phyloP scores from a whole-genome alignment of 1,140 invertebrate genomes.

The Drosophila ficusphila region DNA sequence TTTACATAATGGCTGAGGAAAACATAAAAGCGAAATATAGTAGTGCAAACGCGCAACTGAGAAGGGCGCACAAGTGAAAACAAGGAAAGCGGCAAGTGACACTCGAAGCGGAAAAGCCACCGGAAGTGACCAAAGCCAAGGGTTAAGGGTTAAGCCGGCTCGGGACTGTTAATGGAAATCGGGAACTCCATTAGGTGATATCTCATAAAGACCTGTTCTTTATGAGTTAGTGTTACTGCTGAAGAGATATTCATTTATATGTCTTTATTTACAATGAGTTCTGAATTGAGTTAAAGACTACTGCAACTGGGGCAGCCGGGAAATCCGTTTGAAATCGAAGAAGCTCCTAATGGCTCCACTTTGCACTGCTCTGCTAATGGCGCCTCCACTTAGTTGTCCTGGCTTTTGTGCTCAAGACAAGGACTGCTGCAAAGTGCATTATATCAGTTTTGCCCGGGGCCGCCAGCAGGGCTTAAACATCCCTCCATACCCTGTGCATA shows the following conservation, averaged over 20 bases:
- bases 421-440: slow-evolving; percentile 49
- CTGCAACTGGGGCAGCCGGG: not conserved
- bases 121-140: not conserved
- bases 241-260: too few species aligned
- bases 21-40: slow-evolving; percentile 34
- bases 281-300: not conserved
- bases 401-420: slow-evolving; percentile 9
- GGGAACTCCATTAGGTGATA: not conserved
- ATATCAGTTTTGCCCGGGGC: slow-evolving; percentile 15
- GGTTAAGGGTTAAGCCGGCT: not conserved
- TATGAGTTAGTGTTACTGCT: too few species aligned
- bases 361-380: slow-evolving; percentile 27
- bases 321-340: slow-evolving; percentile 14
- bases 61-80: slow-evolving; percentile 28
- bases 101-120: slow-evolving; percentile 19
- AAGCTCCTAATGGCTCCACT: slow-evolving; percentile 10
- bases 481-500: slow-evolving; percentile 5
- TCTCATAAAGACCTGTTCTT: too few species aligned
- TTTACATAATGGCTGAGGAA: slow-evolving; percentile 38
- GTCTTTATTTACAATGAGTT: too few species aligned
- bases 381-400: not conserved
- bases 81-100: slow-evolving; percentile 38
- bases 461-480: slow-evolving; percentile 4
- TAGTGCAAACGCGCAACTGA: slow-evolving; percentile 2
- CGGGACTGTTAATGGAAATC: not conserved